Evolutionary conservation across 2,888 invertebrate species (phyloP).

Genomic region (Halictus ligatus): DNA sequence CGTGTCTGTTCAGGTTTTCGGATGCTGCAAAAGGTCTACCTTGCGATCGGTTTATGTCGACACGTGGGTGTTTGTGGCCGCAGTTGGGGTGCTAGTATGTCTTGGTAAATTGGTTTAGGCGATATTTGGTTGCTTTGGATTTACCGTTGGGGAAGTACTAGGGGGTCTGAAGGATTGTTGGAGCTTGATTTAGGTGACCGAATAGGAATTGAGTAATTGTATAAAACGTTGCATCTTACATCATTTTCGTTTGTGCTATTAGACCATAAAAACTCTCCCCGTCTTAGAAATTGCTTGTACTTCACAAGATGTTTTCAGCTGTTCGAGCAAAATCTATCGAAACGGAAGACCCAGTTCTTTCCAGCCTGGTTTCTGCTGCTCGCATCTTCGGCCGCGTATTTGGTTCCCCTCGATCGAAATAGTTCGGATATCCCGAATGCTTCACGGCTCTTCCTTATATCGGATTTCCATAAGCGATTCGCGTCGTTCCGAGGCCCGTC

Average conservation of each 20-base stretch:
- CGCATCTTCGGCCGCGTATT: background rate
- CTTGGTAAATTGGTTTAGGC: too few relatives aligned
- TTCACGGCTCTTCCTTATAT: conserved; percentile 15
- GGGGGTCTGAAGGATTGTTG: too few relatives aligned
- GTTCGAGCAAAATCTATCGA: background rate
- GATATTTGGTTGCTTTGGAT: too few relatives aligned
- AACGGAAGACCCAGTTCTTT: background rate
- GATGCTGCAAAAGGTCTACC: background rate
- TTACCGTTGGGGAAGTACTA: too few relatives aligned
- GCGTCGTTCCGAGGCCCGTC: background rate
- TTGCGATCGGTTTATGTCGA: background rate
- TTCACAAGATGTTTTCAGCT: too few relatives aligned
- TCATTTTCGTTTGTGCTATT: too few relatives aligned
- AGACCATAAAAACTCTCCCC: too few relatives aligned
- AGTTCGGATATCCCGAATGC: conserved; percentile 23
- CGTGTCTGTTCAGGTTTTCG: background rate
- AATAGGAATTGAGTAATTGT: too few relatives aligned
- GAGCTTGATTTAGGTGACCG: too few relatives aligned
- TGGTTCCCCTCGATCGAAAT: conserved; percentile 30
- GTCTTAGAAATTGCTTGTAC: too few relatives aligned
- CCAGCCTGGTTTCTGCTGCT: background rate
- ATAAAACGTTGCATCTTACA: too few relatives aligned
- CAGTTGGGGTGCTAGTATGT: background rate
- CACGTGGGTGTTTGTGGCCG: background rate
- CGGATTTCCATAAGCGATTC: conserved; percentile 54